These are phyloP conservation scores for Euura saliciscinereae DNA, from an alignment of 1,140 invertebrate genomes.

Conservation along the genomic window DNA sequence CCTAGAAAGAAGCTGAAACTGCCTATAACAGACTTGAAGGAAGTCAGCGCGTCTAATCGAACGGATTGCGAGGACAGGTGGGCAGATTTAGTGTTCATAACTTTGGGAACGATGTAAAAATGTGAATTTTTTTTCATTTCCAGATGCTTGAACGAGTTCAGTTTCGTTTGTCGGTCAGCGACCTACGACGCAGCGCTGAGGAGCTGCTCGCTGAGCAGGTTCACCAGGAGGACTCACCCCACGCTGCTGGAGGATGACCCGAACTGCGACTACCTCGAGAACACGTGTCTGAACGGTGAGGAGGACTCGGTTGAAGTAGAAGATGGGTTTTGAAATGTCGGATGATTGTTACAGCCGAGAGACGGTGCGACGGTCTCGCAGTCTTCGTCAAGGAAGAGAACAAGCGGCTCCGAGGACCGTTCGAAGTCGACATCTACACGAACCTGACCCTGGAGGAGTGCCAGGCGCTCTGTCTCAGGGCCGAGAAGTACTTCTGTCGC, in stretches of 20 bases:
- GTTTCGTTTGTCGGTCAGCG: conserved; percentile 84
- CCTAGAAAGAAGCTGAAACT: conserved; percentile 82
- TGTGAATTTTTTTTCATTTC: conserved; percentile 23
- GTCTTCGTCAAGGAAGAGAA: conserved; percentile 90
- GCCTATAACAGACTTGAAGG: conserved; percentile 77
- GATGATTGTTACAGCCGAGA: conserved; percentile 67
- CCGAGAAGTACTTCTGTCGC: conserved; percentile 86
- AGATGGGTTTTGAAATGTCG: conserved; percentile 3
- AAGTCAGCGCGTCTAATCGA: conserved; percentile 78
- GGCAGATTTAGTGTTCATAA: conserved; percentile 8
- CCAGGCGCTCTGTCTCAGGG: conserved; percentile 77
- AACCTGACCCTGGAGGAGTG: conserved; percentile 86
- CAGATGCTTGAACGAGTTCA: conserved; percentile 86
- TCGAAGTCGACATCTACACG: conserved; percentile 84
- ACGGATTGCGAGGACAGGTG: conserved; percentile 87
- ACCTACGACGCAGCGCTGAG: conserved; percentile 78
- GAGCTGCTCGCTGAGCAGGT: conserved; percentile 80
- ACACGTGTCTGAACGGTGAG: conserved; percentile 86
- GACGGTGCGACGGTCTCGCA: conserved; percentile 82
- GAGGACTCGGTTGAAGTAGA: neutral
- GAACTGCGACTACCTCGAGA: conserved; percentile 89
- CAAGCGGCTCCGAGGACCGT: conserved; percentile 83
- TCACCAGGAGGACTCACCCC: conserved; percentile 83
- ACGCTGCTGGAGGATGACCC: conserved; percentile 83
- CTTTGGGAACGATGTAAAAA: conserved; percentile 1